Evolutionary conservation across 2,113 vertebrate species (phyloP), one percentile per base, ranked within the genome.

Genomic region (Oceanites oceanicus): DNA sequence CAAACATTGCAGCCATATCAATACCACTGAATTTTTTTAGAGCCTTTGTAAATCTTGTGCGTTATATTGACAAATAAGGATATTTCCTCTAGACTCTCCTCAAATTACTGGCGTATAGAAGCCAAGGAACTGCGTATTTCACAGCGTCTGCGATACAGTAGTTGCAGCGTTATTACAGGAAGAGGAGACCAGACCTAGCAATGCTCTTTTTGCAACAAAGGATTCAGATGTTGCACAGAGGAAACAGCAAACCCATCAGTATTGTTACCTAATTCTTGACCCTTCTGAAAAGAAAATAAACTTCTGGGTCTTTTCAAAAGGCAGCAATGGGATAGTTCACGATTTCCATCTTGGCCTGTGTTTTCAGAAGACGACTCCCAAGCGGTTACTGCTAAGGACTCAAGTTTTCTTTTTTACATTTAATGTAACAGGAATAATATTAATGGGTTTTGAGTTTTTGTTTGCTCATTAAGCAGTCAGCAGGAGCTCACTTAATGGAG

Each of bases 381-480:
- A 47, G 13, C 4, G 12, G 20, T 75, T 92, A 45, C n/a, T 50
- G 44, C 79, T 42, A 49, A 76, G 49, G 61, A 49, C 32, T 66
- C 40, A 27, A 92, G 40, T 88, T 73, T 91, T 80, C 55, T 47
- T 65, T 91, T 82, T 79, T 61, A 87, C 45, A 62, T 72, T 82
- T 90, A 90, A 82, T 93, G 73, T 66, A 93, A 80, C 17, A 85
- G 76, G 25, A 91, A 56, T 86, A 92, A 91, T 94, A 89, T 92
- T 94, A 92, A 94, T 84, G 40, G 73, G 44, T 2, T 66, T 67
- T 61, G 86, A 90, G 66, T 36, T 93, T 96, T 91, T 88, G 83
- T 95, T 97, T 97, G 71, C 81, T 95, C 91, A 93, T 94, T 97
- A 95, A 90, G 90, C 73, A 95, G 72, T 74, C 97, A 94, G 97